phyloP scores from a whole-genome alignment of 1,140 invertebrate genomes.

The Helicoverpa armigera region DNA sequence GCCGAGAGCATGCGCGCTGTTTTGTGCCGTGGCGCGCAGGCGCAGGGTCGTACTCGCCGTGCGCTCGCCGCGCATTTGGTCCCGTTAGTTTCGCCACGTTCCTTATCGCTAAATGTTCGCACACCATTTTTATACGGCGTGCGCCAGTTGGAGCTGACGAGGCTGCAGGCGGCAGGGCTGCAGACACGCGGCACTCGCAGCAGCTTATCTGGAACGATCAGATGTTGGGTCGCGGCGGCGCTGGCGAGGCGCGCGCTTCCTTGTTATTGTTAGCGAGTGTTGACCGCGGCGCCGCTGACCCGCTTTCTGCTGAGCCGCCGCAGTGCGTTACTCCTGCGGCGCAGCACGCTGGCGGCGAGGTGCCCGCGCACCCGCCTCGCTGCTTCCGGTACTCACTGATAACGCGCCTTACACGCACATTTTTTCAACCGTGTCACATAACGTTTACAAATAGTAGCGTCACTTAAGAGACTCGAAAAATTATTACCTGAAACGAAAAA shows the following conservation, averaged over 20 bases:
- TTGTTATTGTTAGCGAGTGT: conserved; percentile 76
- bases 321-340: background rate
- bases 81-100: conserved; percentile 4
- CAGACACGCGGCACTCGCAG: conserved; percentile 59
- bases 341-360: background rate
- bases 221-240: conserved; percentile 67
- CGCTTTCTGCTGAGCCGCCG: conserved; percentile 33
- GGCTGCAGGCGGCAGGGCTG: background rate
- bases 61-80: conserved; percentile 14
- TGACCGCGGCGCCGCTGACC: conserved; percentile 62
- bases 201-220: conserved; percentile 73
- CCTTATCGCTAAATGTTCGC: conserved; percentile 54
- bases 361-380: conserved; percentile 8
- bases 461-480: background rate
- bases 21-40: conserved; percentile 5
- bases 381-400: conserved; percentile 32
- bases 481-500: background rate
- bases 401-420: conserved; percentile 11
- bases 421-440: conserved; percentile 20
- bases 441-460: background rate
- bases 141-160: conserved; percentile 51
- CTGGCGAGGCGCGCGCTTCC: conserved; percentile 65
- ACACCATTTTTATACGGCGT: conserved; percentile 53
- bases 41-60: conserved; percentile 1
- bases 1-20: background rate